phyloP scores from a whole-genome alignment of 1,140 invertebrate species.

The Lepidotrigona ventralis region DNA sequence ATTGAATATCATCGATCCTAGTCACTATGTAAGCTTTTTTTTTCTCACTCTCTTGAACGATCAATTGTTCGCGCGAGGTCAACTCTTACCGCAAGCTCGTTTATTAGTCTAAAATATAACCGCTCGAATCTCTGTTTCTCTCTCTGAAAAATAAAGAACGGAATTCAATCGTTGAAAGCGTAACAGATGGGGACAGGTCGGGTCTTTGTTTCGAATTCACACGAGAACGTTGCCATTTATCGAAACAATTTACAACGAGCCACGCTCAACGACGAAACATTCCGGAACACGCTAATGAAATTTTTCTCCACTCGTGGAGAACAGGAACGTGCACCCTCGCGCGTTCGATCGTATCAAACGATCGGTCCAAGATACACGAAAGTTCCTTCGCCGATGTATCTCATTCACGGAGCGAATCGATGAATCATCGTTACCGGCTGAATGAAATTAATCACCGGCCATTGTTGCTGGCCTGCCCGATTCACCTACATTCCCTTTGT shows the following conservation, averaged over 20 bases:
- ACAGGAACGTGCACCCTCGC: too few relatives aligned
- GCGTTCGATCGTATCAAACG: not conserved
- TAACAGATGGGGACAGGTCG: not conserved
- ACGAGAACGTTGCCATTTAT: not conserved
- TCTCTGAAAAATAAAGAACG: too few relatives aligned
- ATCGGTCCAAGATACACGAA: not conserved
- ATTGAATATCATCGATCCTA: too few relatives aligned
- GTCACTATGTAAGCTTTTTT: not conserved
- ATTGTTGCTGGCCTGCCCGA: slow-evolving; percentile 25
- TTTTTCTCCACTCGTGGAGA: not conserved
- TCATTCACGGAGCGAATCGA: slow-evolving; percentile 34
- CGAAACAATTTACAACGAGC: not conserved
- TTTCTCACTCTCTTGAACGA: not conserved
- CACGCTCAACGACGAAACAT: not conserved
- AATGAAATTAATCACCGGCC: slow-evolving; percentile 49
- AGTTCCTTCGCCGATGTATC: not conserved
- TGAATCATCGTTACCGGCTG: slow-evolving; percentile 45
- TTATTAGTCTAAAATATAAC: not conserved
- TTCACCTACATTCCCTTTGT: slow-evolving; percentile 37
- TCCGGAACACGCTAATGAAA: not conserved
- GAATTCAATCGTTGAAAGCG: not conserved
- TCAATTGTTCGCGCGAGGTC: not conserved
- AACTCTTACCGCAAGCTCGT: not conserved
- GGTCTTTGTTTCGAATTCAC: not conserved
- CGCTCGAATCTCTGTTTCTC: not conserved